phyloP scores from a whole-genome alignment of 2,888 invertebrate species.

The Cotesia congregata region DNA sequence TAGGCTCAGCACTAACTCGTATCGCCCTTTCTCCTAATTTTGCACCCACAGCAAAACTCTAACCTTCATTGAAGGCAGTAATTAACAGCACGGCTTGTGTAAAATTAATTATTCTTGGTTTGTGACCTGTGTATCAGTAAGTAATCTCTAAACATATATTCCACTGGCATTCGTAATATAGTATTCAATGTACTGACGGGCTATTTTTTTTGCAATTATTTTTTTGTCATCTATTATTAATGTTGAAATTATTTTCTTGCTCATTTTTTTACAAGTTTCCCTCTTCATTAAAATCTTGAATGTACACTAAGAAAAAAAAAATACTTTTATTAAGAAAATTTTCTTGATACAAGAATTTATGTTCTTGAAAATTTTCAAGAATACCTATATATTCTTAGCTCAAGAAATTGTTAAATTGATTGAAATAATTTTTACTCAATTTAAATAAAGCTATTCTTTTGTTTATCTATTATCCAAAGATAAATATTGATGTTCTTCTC shows the following conservation, averaged over 20 bases:
- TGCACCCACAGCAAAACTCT: slow-evolving; percentile 27
- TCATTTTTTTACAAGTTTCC: background rate
- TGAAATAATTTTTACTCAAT: no score
- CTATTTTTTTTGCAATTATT: slow-evolving; percentile 9
- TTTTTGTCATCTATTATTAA: background rate
- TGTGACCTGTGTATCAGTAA: slow-evolving; percentile 35
- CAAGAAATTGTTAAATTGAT: no score
- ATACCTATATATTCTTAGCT: no score
- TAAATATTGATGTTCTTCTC: no score
- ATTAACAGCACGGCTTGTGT: slow-evolving; percentile 38
- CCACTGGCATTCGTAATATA: slow-evolving; percentile 32
- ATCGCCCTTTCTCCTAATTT: background rate
- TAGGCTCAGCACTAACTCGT: slow-evolving; percentile 3
- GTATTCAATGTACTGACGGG: slow-evolving; percentile 32
- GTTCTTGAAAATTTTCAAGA: no score
- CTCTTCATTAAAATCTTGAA: no score
- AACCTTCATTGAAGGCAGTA: slow-evolving; percentile 40
- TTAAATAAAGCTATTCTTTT: no score
- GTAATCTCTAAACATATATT: slow-evolving; percentile 20
- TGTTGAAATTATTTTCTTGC: background rate
- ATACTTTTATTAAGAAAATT: no score
- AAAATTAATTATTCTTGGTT: slow-evolving; percentile 43
- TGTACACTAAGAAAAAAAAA: no score
- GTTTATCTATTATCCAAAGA: no score
- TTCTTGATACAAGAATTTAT: no score